Conservation (phyloP, 1,140 invertebrate genomes). For the Apis cerana region DNA sequence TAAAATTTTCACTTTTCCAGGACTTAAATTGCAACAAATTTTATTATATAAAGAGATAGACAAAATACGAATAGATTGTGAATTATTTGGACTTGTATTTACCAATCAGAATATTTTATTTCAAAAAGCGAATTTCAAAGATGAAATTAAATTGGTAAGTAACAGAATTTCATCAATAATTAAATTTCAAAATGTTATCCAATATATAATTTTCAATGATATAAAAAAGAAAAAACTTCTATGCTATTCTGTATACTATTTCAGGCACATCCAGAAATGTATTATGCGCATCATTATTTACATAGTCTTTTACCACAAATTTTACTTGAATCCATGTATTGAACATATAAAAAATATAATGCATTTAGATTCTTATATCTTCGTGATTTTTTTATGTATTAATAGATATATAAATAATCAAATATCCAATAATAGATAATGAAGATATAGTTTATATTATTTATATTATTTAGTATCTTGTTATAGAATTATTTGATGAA, state of each 20-base stretch:
- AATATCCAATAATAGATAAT: background rate
- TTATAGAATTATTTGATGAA: background rate
- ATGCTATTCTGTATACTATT: conserved; percentile 16
- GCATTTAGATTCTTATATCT: background rate
- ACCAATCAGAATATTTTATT: conserved; percentile 68
- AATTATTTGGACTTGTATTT: conserved; percentile 63
- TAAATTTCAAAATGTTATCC: background rate
- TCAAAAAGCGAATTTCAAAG: conserved; percentile 68
- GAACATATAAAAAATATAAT: background rate
- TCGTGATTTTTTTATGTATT: background rate
- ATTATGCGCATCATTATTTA: conserved; percentile 57
- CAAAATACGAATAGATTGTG: conserved; percentile 68
- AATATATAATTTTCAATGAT: background rate
- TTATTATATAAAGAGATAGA: conserved; percentile 70
- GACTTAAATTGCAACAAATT: conserved; percentile 68
- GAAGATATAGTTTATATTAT: background rate
- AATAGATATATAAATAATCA: background rate
- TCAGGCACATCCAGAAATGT: conserved; percentile 68
- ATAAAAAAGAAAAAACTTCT: background rate
- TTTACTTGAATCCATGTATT: conserved; percentile 54
- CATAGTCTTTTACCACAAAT: conserved; percentile 68
- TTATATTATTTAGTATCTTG: background rate
- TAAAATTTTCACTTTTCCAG: conserved; percentile 80
- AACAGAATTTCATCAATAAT: background rate
- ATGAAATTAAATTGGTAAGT: conserved; percentile 61